These are phyloP conservation scores for Grantiella picta DNA, from an alignment of 2,113 vertebrate genomes.

Conservation along the genomic window DNA sequence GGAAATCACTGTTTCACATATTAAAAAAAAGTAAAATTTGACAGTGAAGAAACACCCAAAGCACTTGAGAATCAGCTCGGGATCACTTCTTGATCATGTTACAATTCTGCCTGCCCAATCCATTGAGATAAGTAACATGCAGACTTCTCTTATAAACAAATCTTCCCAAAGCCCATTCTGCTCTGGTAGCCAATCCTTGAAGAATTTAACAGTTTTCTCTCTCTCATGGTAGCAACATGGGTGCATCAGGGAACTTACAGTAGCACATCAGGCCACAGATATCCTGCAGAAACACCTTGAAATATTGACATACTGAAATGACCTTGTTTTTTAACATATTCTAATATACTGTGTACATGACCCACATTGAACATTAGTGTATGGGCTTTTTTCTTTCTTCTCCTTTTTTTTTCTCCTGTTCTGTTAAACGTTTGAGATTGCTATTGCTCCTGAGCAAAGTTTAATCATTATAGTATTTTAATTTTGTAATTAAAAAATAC, in stretches of 20 bases:
- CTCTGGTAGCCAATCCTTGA: background rate
- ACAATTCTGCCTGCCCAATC: background rate
- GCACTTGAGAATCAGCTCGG: background rate
- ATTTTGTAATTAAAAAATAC: background rate
- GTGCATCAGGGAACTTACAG: background rate
- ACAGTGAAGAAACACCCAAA: background rate
- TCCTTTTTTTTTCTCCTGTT: too few relatives aligned
- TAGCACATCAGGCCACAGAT: background rate
- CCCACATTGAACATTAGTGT: background rate
- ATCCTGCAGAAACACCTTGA: background rate
- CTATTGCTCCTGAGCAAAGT: background rate
- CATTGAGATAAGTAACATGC: background rate
- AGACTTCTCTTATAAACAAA: background rate
- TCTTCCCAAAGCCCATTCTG: background rate
- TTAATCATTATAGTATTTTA: background rate
- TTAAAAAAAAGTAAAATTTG: background rate
- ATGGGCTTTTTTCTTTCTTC: background rate
- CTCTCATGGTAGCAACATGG: background rate
- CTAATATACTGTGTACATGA: background rate
- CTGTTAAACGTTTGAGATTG: background rate
- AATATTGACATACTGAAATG: background rate
- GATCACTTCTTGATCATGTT: background rate
- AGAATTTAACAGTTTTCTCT: background rate
- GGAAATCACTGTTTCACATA: background rate
- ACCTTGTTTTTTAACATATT: background rate